Evolutionary conservation across 2,888 invertebrate genomes (phyloP).

Genomic region (Cancer borealis): DNA sequence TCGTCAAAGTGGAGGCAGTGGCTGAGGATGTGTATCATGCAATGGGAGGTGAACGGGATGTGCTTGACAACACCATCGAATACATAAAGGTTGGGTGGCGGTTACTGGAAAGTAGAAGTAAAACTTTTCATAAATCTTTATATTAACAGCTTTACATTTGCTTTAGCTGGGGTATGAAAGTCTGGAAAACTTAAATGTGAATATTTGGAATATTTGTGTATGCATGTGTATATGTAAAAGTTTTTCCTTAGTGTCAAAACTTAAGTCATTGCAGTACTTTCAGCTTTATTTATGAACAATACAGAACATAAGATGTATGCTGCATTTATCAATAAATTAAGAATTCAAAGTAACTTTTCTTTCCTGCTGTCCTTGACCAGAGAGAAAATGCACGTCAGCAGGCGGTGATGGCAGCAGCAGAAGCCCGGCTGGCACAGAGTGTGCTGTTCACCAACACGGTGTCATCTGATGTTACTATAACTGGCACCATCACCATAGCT

Average conservation of each 20-base stretch:
- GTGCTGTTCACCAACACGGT: neutral
- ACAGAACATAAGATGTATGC: no score
- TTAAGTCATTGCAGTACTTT: no score
- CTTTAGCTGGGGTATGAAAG: no score
- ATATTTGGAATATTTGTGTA: no score
- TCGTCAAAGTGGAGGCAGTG: neutral
- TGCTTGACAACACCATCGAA: neutral
- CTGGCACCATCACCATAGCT: neutral
- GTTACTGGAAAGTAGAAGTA: neutral
- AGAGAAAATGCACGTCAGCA: conserved; percentile 10
- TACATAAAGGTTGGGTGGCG: conserved; percentile 2
- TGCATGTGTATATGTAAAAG: no score
- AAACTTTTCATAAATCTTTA: neutral
- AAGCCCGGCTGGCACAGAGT: conserved; percentile 38
- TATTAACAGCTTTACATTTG: neutral
- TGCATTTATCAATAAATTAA: no score
- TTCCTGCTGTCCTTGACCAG: neutral
- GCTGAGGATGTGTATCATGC: neutral
- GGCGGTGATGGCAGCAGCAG: neutral
- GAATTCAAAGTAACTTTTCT: no score
- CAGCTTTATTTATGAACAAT: no score
- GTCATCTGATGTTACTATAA: conserved; percentile 49
- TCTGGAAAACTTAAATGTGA: no score
- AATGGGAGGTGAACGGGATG: neutral
- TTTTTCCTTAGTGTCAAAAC: no score